Percentiles rank a stretch among this genome's conserved stretches.
phyloP scores from a whole-genome alignment of 2,797 vertebrate genomes.

The Etheostoma nigrum region DNA sequence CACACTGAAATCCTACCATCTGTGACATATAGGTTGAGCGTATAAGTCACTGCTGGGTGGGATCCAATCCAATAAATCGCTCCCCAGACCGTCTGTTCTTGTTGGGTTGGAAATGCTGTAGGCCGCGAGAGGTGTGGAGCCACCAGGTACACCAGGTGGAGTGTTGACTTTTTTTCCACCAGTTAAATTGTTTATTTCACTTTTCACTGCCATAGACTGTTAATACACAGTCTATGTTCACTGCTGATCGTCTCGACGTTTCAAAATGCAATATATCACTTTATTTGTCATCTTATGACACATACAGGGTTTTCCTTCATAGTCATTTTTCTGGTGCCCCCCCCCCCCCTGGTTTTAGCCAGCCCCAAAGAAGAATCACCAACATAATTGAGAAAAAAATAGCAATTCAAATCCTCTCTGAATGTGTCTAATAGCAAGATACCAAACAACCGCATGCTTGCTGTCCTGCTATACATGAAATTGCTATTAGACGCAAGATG shows the following conservation, averaged over 20 bases:
- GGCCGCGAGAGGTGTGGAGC: constrained; percentile 46
- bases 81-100: constrained; percentile 71
- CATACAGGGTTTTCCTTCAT: neutral
- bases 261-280: neutral
- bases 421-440: too few relatives aligned
- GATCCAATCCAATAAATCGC: constrained; percentile 75
- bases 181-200: constrained; percentile 1
- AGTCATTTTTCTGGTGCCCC: too few relatives aligned
- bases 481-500: too few relatives aligned
- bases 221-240: neutral
- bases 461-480: too few relatives aligned
- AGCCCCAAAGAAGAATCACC: too few relatives aligned
- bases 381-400: too few relatives aligned
- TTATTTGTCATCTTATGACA: neutral
- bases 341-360: too few relatives aligned
- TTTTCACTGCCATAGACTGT: too few relatives aligned
- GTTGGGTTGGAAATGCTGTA: constrained; percentile 56
- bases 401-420: too few relatives aligned
- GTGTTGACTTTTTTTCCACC: constrained; percentile 2
- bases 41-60: constrained; percentile 75
- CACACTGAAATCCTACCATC: constrained; percentile 78
- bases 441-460: too few relatives aligned
- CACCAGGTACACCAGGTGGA: constrained; percentile 61
- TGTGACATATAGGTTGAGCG: constrained; percentile 82
- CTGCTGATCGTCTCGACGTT: neutral